Conservation (phyloP, 2,797 vertebrate genomes). For the Syndactyla subalaris region DNA sequence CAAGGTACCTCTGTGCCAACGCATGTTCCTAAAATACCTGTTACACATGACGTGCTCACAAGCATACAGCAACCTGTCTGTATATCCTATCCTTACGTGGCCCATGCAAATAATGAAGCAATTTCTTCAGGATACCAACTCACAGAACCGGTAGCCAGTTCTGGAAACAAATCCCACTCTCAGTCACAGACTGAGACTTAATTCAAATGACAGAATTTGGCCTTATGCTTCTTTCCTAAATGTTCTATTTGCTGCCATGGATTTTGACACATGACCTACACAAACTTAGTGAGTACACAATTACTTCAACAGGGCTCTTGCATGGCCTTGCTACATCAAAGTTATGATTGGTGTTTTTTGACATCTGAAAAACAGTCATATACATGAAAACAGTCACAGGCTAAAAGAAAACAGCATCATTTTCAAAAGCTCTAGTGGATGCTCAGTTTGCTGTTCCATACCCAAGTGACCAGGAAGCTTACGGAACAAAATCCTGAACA, state of each 20-base stretch:
- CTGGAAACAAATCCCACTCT: neutral
- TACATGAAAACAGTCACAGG: neutral
- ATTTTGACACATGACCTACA: neutral
- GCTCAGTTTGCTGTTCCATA: neutral
- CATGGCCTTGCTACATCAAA: neutral
- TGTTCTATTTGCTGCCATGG: neutral
- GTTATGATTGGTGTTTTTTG: neutral
- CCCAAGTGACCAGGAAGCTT: neutral
- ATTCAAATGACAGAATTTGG: neutral
- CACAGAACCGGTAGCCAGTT: neutral
- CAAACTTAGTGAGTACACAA: neutral
- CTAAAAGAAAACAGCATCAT: neutral
- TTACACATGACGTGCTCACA: rapidly evolving
- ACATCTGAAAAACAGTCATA: neutral
- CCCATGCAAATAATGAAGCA: neutral
- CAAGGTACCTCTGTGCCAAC: neutral
- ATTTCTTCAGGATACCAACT: neutral
- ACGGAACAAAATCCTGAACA: neutral
- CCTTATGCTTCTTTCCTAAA: neutral
- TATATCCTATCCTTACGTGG: neutral
- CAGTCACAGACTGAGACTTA: neutral
- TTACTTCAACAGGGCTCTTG: neutral
- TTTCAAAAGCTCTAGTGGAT: neutral
- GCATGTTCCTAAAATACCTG: neutral
- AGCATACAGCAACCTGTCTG: neutral